Conservation (phyloP, 2,113 vertebrate species). For the Nycticryphes semicollaris region DNA sequence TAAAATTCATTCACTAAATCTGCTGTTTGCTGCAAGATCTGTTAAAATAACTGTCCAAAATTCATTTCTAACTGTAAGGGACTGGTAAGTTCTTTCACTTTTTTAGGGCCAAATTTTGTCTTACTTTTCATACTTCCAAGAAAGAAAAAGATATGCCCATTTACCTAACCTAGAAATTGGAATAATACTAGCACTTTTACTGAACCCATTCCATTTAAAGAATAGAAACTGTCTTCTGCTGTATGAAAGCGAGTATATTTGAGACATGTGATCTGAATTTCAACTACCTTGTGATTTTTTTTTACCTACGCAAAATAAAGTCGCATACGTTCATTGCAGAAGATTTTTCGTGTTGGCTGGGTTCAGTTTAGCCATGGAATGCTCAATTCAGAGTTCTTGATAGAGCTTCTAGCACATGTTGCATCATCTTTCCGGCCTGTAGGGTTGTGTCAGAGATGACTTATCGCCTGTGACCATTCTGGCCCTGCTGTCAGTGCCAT, state of each 20-base stretch:
- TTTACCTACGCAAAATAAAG: neutral
- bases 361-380: neutral
- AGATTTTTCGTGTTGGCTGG: neutral
- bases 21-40: neutral
- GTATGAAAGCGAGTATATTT: neutral
- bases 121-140: neutral
- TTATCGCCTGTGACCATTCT: neutral
- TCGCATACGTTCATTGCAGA: neutral
- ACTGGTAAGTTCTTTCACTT: neutral
- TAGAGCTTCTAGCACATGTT: neutral
- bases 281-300: neutral
- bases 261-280: neutral
- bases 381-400: rapidly evolving
- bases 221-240: neutral
- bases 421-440: neutral
- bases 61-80: neutral
- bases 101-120: neutral
- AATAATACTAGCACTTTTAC: neutral
- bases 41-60: neutral
- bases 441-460: neutral
- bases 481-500: neutral
- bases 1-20: neutral
- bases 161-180: neutral
- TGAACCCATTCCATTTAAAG: neutral
- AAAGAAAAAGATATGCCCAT: neutral